These are phyloP conservation scores for Pelusios castaneus DNA, from an alignment of 2,113 vertebrate species.

Conservation along the genomic window DNA sequence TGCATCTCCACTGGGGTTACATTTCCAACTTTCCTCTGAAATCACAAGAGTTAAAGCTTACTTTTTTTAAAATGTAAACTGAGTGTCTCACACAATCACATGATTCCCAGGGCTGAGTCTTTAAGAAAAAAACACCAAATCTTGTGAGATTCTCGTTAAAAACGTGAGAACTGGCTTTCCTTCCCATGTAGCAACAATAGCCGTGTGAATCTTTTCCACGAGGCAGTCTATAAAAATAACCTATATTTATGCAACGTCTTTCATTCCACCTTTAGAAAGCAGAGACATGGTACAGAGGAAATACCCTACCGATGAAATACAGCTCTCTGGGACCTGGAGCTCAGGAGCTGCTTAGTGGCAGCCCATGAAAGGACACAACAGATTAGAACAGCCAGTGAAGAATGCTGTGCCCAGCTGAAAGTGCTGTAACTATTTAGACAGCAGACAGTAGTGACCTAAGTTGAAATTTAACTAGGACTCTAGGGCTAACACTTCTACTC, in stretches of 20 bases:
- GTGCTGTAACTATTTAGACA: not conserved
- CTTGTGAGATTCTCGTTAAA: not conserved
- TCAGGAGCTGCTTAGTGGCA: not conserved
- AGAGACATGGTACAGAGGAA: not conserved
- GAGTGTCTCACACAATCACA: not conserved
- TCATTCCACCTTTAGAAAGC: not conserved
- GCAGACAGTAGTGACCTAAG: not conserved
- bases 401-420: not conserved
- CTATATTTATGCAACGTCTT: not conserved
- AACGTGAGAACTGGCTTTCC: not conserved
- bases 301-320: not conserved
- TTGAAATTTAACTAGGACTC: not conserved
- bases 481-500: not conserved
- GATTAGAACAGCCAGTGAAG: rapidly evolving
- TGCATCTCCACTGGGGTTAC: not conserved
- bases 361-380: rapidly evolving
- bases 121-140: not conserved
- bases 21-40: not conserved
- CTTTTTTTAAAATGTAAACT: not conserved
- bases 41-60: not conserved
- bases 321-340: not conserved
- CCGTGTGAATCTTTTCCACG: not conserved
- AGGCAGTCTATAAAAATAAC: not conserved
- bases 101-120: not conserved
- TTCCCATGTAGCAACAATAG: not conserved